These are phyloP conservation scores for Cyrtorhinus lividipennis DNA, from an alignment of 1,140 invertebrate genomes.

Conservation along the genomic window DNA sequence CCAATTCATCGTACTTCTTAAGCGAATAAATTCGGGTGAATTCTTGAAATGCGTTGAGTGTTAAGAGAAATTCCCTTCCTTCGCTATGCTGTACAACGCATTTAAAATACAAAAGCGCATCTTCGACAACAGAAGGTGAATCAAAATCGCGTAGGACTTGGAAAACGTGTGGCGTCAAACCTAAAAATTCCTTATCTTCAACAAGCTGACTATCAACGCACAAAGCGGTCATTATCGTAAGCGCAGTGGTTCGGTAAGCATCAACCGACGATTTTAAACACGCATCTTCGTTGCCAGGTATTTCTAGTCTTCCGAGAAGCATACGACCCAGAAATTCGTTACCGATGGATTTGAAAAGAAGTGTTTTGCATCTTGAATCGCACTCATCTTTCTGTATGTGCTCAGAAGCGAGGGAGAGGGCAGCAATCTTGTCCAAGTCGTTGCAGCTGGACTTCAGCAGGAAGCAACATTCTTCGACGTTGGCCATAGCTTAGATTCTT, in stretches of 20 bases:
- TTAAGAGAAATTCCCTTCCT: conserved; percentile 57
- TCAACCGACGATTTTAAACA: conserved; percentile 70
- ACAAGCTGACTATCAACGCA: conserved; percentile 62
- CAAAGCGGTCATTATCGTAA: conserved; percentile 70
- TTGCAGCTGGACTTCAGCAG: too few species aligned
- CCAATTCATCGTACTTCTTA: conserved; percentile 69
- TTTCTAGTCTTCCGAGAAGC: conserved; percentile 33
- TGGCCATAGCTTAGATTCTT: too few species aligned
- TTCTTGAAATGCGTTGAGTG: conserved; percentile 57
- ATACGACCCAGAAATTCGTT: conserved; percentile 67
- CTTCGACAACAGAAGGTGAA: conserved; percentile 63
- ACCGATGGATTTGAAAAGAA: conserved; percentile 77
- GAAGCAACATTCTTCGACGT: background rate
- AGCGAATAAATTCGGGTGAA: conserved; percentile 71
- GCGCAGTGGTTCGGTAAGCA: conserved; percentile 31
- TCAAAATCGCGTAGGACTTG: conserved; percentile 62
- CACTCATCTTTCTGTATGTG: background rate
- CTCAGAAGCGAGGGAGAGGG: background rate
- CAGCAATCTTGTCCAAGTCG: background rate
- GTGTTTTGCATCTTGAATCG: conserved; percentile 37
- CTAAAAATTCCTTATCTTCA: conserved; percentile 63
- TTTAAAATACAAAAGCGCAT: conserved; percentile 70
- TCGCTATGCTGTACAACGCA: conserved; percentile 54
- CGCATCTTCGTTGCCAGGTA: conserved; percentile 63
- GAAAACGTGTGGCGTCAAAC: conserved; percentile 60